Evolutionary conservation across 2,888 invertebrate genomes (phyloP).

Genomic region (Matsumyia berberina): DNA sequence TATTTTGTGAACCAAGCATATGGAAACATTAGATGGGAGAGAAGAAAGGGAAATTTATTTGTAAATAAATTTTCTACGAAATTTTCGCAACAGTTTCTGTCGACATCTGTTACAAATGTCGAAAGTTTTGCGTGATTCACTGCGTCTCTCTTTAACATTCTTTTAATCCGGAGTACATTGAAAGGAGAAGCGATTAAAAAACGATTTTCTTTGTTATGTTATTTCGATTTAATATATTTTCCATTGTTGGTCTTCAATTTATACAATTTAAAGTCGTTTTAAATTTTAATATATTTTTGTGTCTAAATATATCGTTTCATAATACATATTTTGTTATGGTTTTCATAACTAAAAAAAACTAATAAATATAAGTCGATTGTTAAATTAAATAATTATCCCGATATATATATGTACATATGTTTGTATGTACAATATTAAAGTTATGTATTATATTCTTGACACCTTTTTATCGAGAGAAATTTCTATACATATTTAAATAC

Average conservation of each 20-base stretch:
- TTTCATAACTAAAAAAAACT: slow-evolving; percentile 51
- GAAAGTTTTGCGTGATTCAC: slow-evolving; percentile 54
- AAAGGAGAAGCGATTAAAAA: slow-evolving; percentile 40
- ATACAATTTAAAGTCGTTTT: slow-evolving; percentile 65
- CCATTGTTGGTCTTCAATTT: slow-evolving; percentile 70
- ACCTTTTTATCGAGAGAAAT: slow-evolving; percentile 24
- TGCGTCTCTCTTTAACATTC: slow-evolving; percentile 16
- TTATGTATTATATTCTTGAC: slow-evolving; percentile 41
- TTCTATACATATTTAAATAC: slow-evolving; percentile 30
- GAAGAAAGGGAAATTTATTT: slow-evolving; percentile 34
- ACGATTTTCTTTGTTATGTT: slow-evolving; percentile 39
- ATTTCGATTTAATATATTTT: slow-evolving; percentile 69
- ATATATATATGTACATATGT: slow-evolving; percentile 38
- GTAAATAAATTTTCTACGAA: slow-evolving; percentile 45
- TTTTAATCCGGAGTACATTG: background rate
- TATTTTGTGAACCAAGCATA: slow-evolving; percentile 29
- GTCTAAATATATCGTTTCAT: slow-evolving; percentile 55
- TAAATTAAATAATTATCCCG: slow-evolving; percentile 51
- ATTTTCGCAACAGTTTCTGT: slow-evolving; percentile 29
- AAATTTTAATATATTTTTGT: slow-evolving; percentile 46
- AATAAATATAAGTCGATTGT: slow-evolving; percentile 61
- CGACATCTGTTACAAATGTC: slow-evolving; percentile 69
- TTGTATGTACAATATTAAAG: slow-evolving; percentile 8
- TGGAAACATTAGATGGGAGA: slow-evolving; percentile 24
- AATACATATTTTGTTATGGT: slow-evolving; percentile 28